Conservation (phyloP, 2,113 vertebrate genomes). For the Nothobranchius furzeri region DNA sequence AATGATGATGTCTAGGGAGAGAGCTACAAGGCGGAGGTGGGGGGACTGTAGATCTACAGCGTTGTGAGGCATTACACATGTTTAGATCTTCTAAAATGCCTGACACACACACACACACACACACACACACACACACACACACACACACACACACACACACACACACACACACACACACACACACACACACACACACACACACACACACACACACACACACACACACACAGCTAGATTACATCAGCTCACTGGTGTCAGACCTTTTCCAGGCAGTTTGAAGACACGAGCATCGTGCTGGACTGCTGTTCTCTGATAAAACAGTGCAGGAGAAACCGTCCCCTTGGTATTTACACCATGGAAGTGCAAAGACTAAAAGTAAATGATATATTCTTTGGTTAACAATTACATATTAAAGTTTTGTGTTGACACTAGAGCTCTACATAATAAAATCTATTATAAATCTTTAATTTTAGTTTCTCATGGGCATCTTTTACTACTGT, state of each 20-base stretch:
- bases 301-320: conserved; percentile 14
- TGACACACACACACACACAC: too few species aligned
- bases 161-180: too few species aligned
- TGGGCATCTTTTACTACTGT: conserved; percentile 20
- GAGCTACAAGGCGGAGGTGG: neutral
- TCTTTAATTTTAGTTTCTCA: conserved; percentile 35
- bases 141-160: too few species aligned
- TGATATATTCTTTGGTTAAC: conserved; percentile 72
- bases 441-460: conserved; percentile 53
- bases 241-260: conserved; percentile 20
- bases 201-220: too few species aligned
- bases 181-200: too few species aligned
- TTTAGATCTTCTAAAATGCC: conserved; percentile 16
- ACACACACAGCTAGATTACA: conserved; percentile 21
- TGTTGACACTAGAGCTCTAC: neutral
- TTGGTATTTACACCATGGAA: conserved; percentile 52
- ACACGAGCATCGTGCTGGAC: conserved; percentile 3
- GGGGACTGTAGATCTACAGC: conserved; percentile 13
- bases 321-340: conserved; percentile 24
- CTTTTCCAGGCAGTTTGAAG: conserved; percentile 20
- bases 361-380: conserved; percentile 57
- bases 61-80: conserved; percentile 20
- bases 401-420: conserved; percentile 32
- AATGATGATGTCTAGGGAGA: conserved; percentile 20
- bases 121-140: too few species aligned